Evolutionary conservation across 2,888 invertebrate genomes (phyloP).

Genomic region (Rugalucina vietnamica): DNA sequence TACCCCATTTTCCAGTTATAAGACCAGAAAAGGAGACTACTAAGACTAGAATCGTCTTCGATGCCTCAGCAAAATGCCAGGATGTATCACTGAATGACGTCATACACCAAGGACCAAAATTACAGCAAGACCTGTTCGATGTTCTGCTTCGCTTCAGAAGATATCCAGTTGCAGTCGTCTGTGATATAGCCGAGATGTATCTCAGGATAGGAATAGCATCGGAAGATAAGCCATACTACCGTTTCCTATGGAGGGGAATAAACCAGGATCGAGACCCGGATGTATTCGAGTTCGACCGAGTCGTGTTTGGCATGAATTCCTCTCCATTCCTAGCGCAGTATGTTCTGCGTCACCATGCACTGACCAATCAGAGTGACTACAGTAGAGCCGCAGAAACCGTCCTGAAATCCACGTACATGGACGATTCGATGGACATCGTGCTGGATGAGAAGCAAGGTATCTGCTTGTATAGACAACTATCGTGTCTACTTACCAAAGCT

Average conservation of each 20-base stretch:
- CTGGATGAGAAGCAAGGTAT: not conserved
- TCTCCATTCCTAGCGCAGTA: not conserved
- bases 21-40: slow-evolving; percentile 2
- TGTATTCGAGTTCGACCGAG: slow-evolving; percentile 1
- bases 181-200: slow-evolving; percentile 44
- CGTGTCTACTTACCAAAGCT: not conserved
- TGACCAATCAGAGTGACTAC: not conserved
- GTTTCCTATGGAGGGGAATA: not conserved
- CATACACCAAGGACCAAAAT: slow-evolving; percentile 53
- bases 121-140: slow-evolving; percentile 54
- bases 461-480: not conserved
- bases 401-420: not conserved
- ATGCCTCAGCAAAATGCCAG: slow-evolving; percentile 46
- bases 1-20: slow-evolving; percentile 34
- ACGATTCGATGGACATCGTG: not conserved
- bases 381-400: not conserved
- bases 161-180: slow-evolving; percentile 31
- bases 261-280: no score
- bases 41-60: no score
- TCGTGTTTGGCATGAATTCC: not conserved
- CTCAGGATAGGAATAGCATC: not conserved
- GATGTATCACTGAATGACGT: slow-evolving; percentile 44
- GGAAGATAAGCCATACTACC: not conserved
- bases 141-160: slow-evolving; percentile 46
- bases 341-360: not conserved